phyloP scores from a whole-genome alignment of 2,888 invertebrate species.

The Himalopsyche kuldschensis region DNA sequence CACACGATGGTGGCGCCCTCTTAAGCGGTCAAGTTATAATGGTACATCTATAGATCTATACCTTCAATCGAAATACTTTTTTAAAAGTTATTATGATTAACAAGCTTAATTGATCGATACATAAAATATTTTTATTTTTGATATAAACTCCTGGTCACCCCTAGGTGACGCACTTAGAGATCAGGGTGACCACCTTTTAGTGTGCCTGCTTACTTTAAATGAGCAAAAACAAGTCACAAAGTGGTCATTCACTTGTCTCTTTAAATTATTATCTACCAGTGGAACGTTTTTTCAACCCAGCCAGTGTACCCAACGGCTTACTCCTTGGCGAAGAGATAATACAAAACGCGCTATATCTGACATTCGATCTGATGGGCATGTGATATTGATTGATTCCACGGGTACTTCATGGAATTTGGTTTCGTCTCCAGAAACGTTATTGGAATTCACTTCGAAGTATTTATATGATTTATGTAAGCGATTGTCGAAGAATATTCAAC shows the following conservation, averaged over 20 bases:
- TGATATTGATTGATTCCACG: neutral
- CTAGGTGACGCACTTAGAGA: neutral
- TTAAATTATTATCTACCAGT: conserved; percentile 1
- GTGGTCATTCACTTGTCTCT: conserved; percentile 4
- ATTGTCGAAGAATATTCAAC: neutral
- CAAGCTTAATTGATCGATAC: no score
- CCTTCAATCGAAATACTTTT: no score
- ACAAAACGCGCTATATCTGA: neutral
- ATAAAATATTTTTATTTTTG: no score
- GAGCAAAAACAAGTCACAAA: neutral
- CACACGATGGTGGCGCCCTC: no score
- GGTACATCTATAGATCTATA: no score
- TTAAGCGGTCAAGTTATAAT: no score
- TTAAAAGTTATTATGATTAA: no score
- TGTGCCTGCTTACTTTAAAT: neutral
- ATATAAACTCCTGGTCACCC: neutral
- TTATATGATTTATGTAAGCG: neutral
- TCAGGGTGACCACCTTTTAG: neutral
- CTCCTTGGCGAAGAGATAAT: neutral
- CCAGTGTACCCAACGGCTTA: neutral
- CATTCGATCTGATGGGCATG: neutral
- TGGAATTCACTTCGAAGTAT: neutral
- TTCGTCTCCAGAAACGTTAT: neutral
- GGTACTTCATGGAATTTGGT: neutral
- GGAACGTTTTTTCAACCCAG: neutral